phyloP scores from a whole-genome alignment of 1,140 invertebrate genomes.

The Rhagoletis zephyria region DNA sequence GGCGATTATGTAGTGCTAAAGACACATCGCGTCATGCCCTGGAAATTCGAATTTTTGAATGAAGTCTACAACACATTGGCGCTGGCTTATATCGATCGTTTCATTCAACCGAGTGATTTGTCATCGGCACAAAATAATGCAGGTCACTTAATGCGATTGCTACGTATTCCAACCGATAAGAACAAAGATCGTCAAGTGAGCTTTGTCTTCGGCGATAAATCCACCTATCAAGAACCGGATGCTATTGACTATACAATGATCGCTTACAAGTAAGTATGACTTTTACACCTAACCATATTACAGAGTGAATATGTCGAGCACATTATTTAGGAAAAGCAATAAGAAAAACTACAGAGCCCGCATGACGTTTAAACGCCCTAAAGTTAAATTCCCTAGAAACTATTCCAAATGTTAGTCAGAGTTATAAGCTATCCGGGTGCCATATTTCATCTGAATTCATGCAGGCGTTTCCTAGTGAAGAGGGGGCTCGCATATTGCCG shows the following conservation, averaged over 20 bases:
- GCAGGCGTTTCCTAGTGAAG: no score
- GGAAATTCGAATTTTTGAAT: conserved; percentile 69
- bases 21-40: conserved; percentile 67
- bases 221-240: conserved; percentile 60
- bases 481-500: no score
- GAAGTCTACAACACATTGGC: conserved; percentile 70
- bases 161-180: conserved; percentile 60
- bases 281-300: no score
- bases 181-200: conserved; percentile 45
- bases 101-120: background rate
- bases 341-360: no score
- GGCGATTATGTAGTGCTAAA: conserved; percentile 66
- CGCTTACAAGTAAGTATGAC: conserved; percentile 60
- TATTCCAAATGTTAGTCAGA: no score
- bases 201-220: conserved; percentile 65
- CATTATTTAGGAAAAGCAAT: no score
- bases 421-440: no score
- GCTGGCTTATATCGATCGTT: conserved; percentile 61
- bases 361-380: no score
- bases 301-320: no score
- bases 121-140: background rate
- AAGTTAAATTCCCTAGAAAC: no score
- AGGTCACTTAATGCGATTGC: conserved; percentile 59
- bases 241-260: conserved; percentile 58
- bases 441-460: no score